Base-by-base conservation (phyloP, 2,797 vertebrate genomes). In the Parotocinclus haroldoi region DNA sequence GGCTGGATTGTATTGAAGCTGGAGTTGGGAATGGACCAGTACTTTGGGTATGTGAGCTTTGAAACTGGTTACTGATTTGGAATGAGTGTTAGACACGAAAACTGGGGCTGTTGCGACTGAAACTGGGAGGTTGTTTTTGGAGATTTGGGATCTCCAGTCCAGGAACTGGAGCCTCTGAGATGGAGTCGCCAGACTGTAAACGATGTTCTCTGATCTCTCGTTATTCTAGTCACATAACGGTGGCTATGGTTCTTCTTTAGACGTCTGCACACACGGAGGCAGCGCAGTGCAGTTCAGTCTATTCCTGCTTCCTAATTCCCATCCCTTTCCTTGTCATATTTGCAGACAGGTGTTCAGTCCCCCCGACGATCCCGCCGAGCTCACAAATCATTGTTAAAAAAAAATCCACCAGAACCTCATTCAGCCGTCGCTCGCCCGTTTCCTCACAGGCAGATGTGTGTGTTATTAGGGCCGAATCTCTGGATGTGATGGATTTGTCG, bases 401-500 rank as follows among this genome's bases (percentile, higher is more conserved):
- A 51, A 51, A 58, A 52, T 52, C 54, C 51, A 55, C 56, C 17
- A 59, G 57, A 67, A 36, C 17, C 68, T 14, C 45, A 48, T 66
- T 46, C 59, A 57, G 38, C 64, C 10, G 65, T 38, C 11, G 63
- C 64, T 61, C 53, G 40, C 36, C 40, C 58, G 57, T 51, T 48
- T 36, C 42, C 50, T 68, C 57, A 3, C 48, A 55, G 64, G 39
- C 58, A 68, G 44, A 58, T 17, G 51, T 58, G 51, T 58, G 17
- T 51, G 39, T 58, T 55, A 72, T 58, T 67, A 52, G 40, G 69
- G 55, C 8, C 36, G 49, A 39, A 45, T 62, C 19, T 69, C 46
- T 13, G n/a, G 58, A n/a, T 38, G 39, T 72, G 69, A 69, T 74
- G 68, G 53, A 74, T 69, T 55, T 57, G 46, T 38, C 16, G 51